Conservation (phyloP, 2,797 vertebrate species). For the Bradypodion pumilum region DNA sequence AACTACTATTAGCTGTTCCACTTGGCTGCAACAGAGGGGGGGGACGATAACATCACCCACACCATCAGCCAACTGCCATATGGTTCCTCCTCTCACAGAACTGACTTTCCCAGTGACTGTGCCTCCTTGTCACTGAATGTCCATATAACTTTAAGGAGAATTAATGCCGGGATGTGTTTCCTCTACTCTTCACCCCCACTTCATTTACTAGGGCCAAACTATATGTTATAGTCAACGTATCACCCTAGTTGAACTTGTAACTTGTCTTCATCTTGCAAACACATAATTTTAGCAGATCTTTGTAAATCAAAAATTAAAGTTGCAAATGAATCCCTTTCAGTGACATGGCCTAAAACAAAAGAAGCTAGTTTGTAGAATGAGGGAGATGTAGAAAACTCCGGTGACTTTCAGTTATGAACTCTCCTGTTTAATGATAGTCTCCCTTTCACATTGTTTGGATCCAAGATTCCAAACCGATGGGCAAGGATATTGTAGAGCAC, state of each 20-base stretch:
- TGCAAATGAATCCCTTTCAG: too few species aligned
- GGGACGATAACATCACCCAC: not conserved
- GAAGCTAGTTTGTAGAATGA: too few species aligned
- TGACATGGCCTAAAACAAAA: too few species aligned
- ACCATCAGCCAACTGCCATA: too few species aligned
- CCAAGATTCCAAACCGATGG: too few species aligned
- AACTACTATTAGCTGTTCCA: not conserved
- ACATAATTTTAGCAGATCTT: not conserved
- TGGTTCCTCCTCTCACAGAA: not conserved
- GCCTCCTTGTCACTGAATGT: not conserved
- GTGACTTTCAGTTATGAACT: not conserved
- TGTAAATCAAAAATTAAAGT: too few species aligned
- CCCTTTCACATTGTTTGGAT: too few species aligned
- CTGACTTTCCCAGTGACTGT: not conserved
- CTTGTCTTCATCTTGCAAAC: not conserved
- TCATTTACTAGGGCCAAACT: not conserved
- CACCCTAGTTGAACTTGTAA: not conserved
- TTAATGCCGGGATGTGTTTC: not conserved
- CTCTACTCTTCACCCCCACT: not conserved
- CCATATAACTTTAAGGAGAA: not conserved
- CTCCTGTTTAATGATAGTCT: too few species aligned
- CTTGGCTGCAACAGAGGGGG: not conserved
- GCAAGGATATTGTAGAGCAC: too few species aligned
- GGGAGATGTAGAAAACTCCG: not conserved
- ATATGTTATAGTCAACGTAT: not conserved